Base-by-base conservation (phyloP, 2,888 invertebrate genomes). In the Ctena decussata region DNA sequence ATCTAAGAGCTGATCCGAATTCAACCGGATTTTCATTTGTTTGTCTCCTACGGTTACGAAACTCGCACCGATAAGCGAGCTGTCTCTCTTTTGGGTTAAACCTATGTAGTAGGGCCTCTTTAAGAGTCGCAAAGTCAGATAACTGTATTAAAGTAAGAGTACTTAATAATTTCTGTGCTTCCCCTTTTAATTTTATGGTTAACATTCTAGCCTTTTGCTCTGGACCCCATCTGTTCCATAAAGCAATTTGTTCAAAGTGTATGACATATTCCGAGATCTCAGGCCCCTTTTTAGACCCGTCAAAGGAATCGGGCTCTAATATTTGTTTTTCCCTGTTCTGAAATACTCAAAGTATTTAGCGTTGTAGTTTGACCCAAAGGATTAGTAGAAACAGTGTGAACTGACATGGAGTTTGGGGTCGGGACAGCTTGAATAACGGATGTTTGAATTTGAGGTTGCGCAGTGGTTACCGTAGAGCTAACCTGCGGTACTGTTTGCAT, bases 11-110 rank as follows among this genome's bases (percentile, higher is more conserved):
- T 15, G 53, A 8, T 15, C 21, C 53, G n/a, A 53, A 53, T n/a
- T 53, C 53, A 53, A 53, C 53, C 18, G 53, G 53, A 53, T 53
- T 53, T 53, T 53, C 53, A 53, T 53, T 53, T 5, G 5, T 53
- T 53, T 53, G 53, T 21, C n/a, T 53, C n/a, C 53, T 53, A 5
- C 53, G 53, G 53, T 53, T 53, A 12, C 53, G 53, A 53, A 53
- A 53, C n/a, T 53, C 53, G 53, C 53, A 53, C 53, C 53, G 53
- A 53, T 53, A 53, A 53, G 53, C 53, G n/a, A 53, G 53, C n/a
- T 53, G 53, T 53, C 53, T 53, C 53, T 53, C 53, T 53, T 53
- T 53, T 21, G 53, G 53, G 21, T n/a, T 53, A n/a, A 53, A 53
- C 53, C 53, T 8, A 53, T 53, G 53, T n/a, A 53, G 21, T 53